A percentile compares a stretch with the other conserved stretches of the same genome.
These are phyloP conservation scores for Odontocerum albicorne DNA, from an alignment of 2,888 invertebrate species.

Conservation along the genomic window DNA sequence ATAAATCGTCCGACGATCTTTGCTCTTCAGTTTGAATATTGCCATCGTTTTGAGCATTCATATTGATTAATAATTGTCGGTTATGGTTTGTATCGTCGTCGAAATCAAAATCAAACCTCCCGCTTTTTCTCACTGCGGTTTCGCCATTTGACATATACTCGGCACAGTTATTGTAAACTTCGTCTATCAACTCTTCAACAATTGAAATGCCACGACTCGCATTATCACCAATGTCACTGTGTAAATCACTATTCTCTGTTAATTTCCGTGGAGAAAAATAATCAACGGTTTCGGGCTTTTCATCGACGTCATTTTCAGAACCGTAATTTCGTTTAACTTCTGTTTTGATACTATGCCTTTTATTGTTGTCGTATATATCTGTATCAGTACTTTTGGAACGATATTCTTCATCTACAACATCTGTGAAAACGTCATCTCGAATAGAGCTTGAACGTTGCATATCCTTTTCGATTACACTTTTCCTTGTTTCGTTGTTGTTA, in stretches of 20 bases:
- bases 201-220: constrained; percentile 2
- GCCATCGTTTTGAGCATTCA: too few species aligned
- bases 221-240: too few species aligned
- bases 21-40: too few species aligned
- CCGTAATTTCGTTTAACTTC: neutral
- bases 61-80: too few species aligned
- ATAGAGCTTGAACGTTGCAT: too few species aligned
- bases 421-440: neutral
- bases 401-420: neutral
- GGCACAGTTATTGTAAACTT: constrained; percentile 18
- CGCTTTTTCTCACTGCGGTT: too few species aligned
- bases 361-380: neutral
- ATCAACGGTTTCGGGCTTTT: neutral
- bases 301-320: constrained; percentile 2
- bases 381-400: constrained; percentile 3
- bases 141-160: constrained; percentile 16
- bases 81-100: too few species aligned
- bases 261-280: too few species aligned
- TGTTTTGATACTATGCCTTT: neutral
- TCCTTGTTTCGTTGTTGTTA: neutral
- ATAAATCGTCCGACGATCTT: too few species aligned
- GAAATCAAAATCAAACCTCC: too few species aligned
- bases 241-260: neutral
- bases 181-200: constrained; percentile 12
- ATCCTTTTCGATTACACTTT: too few species aligned